Evolutionary conservation across 2,113 vertebrate genomes (phyloP).

Genomic region (Tupaia chinensis): DNA sequence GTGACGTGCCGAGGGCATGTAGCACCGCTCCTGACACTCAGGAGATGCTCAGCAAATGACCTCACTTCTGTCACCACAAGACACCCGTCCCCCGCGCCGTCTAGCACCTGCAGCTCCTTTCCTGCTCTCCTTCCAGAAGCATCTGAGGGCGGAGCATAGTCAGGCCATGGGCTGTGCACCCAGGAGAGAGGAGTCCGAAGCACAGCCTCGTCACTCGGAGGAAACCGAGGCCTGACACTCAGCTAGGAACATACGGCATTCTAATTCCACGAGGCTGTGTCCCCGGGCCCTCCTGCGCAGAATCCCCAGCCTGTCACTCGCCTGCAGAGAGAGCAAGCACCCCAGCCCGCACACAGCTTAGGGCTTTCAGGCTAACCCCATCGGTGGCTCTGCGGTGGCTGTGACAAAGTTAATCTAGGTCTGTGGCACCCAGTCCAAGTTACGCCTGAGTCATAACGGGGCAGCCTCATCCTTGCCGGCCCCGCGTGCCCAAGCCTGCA

Average conservation of each 20-base stretch:
- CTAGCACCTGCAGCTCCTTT: not conserved
- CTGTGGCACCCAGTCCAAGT: not conserved
- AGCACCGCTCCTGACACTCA: not conserved
- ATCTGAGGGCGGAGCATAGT: fast-evolving
- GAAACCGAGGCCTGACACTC: not conserved
- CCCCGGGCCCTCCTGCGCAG: too few relatives aligned
- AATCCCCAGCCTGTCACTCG: not conserved
- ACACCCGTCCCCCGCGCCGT: not conserved
- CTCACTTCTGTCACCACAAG: not conserved
- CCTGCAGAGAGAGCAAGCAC: not conserved
- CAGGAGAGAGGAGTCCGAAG: not conserved
- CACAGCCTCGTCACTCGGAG: fast-evolving
- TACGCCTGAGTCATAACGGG: not conserved
- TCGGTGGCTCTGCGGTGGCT: not conserved
- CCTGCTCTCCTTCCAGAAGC: not conserved
- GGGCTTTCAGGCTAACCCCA: not conserved
- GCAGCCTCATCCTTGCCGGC: not conserved
- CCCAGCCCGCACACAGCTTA: not conserved
- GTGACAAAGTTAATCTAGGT: not conserved
- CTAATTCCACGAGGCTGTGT: not conserved
- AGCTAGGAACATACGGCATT: not conserved
- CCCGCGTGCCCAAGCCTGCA: not conserved
- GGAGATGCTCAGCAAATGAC: not conserved
- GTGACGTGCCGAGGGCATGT: fast-evolving
- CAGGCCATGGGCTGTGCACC: not conserved